These are phyloP conservation scores for Mormyrops attenuatus DNA, from an alignment of 2,797 vertebrate genomes.

Conservation along the genomic window DNA sequence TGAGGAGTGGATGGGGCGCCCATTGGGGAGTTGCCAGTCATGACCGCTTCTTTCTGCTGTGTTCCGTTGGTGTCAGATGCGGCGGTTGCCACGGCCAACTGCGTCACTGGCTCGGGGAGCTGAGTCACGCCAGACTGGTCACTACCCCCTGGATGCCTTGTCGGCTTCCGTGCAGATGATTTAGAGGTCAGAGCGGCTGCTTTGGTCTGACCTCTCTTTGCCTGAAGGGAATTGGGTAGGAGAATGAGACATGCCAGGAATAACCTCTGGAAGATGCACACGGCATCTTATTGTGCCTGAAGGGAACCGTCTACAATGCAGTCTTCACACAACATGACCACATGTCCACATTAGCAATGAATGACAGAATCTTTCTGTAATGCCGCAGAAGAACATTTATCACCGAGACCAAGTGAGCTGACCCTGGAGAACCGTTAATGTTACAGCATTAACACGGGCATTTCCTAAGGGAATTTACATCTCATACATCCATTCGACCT, in stretches of 20 bases:
- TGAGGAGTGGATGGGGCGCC: background rate
- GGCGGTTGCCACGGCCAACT: slow-evolving; percentile 53
- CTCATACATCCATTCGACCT: too few species aligned
- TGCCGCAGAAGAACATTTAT: background rate
- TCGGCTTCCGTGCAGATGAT: slow-evolving; percentile 17
- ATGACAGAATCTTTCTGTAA: background rate
- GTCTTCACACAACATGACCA: background rate
- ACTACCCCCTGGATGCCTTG: slow-evolving; percentile 37
- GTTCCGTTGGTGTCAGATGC: slow-evolving; percentile 46
- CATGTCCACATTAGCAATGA: background rate
- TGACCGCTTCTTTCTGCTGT: slow-evolving; percentile 61
- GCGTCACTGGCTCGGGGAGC: slow-evolving; percentile 60
- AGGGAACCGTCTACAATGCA: background rate
- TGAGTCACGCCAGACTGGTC: slow-evolving; percentile 48
- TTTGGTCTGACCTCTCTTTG: slow-evolving; percentile 63
- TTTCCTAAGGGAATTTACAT: too few species aligned
- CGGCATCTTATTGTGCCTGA: background rate
- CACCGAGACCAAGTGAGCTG: background rate
- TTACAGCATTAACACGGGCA: too few species aligned
- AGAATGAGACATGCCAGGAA: background rate
- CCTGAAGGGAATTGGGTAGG: slow-evolving; percentile 47
- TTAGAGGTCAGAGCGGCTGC: slow-evolving; percentile 29
- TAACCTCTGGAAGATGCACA: background rate
- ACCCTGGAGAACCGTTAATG: background rate
- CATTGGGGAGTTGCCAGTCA: background rate